These are phyloP conservation scores for Macroramphosus scolopax DNA, from an alignment of 2,797 vertebrate species.

Conservation along the genomic window DNA sequence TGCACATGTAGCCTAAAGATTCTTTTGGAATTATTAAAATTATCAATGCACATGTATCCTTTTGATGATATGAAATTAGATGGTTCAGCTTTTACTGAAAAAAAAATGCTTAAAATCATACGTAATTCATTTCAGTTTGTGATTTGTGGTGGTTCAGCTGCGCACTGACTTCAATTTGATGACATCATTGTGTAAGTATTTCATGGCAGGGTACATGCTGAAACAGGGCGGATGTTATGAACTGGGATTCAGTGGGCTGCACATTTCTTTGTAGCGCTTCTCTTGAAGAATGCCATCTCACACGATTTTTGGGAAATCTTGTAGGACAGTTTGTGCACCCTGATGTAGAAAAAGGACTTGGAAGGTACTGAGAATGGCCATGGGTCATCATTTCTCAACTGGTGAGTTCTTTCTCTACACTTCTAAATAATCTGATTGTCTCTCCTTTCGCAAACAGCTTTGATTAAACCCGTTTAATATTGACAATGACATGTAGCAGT, in stretches of 20 bases:
- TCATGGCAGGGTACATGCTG: conserved; percentile 53
- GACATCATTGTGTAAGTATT: conserved; percentile 79
- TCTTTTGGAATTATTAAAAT: too few relatives aligned
- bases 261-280: conserved; percentile 42
- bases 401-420: conserved; percentile 54
- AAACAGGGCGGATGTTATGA: conserved; percentile 70
- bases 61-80: too few relatives aligned
- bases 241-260: conserved; percentile 39
- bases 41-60: too few relatives aligned
- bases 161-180: conserved; percentile 52
- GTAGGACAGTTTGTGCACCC: conserved; percentile 25
- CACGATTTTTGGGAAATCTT: conserved; percentile 26
- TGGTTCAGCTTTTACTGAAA: too few relatives aligned
- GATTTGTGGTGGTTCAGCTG: conserved; percentile 25
- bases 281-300: conserved; percentile 36
- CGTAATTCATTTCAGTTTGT: neutral
- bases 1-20: too few relatives aligned
- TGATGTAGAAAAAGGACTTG: conserved; percentile 17
- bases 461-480: neutral
- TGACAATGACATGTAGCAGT: conserved; percentile 2
- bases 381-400: conserved; percentile 26
- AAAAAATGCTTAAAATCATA: too few relatives aligned
- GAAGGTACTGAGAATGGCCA: conserved; percentile 37
- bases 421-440: conserved; percentile 7
- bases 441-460: conserved; percentile 6